Percentiles rank a stretch among this genome's conserved stretches.
These are phyloP conservation scores for Peromyscus leucopus DNA, from an alignment of 2,113 vertebrate genomes.

Conservation along the genomic window DNA sequence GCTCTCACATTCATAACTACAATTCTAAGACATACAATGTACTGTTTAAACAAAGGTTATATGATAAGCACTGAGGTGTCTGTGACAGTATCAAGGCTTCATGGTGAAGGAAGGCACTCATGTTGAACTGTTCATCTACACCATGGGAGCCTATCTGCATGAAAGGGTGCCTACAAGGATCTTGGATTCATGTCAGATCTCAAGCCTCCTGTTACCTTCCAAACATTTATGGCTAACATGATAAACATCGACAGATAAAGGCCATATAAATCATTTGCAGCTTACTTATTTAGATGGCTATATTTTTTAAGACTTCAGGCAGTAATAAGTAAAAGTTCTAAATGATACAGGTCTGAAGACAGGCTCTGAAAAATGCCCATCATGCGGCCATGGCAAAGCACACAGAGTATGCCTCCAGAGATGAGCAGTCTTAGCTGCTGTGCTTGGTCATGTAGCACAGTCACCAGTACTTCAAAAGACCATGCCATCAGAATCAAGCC, in stretches of 20 bases:
- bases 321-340: slow-evolving; percentile 22
- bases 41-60: not conserved
- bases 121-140: not conserved
- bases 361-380: not conserved
- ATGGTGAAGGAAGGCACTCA: not conserved
- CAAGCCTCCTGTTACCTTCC: slow-evolving; percentile 33
- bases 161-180: not conserved
- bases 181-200: not conserved
- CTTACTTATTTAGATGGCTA: not conserved
- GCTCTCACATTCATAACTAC: not conserved
- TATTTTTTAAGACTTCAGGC: slow-evolving; percentile 27
- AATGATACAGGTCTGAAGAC: not conserved
- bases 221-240: not conserved
- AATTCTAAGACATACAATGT: not conserved
- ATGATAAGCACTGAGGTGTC: not conserved
- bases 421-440: not conserved
- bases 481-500: not conserved
- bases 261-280: not conserved
- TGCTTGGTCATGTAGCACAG: not conserved
- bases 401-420: not conserved
- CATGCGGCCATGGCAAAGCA: slow-evolving; percentile 18
- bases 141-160: not conserved
- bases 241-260: not conserved
- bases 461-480: not conserved
- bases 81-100: not conserved